Conservation (phyloP, 2,888 invertebrate species). For the Helicoverpa assulta region DNA sequence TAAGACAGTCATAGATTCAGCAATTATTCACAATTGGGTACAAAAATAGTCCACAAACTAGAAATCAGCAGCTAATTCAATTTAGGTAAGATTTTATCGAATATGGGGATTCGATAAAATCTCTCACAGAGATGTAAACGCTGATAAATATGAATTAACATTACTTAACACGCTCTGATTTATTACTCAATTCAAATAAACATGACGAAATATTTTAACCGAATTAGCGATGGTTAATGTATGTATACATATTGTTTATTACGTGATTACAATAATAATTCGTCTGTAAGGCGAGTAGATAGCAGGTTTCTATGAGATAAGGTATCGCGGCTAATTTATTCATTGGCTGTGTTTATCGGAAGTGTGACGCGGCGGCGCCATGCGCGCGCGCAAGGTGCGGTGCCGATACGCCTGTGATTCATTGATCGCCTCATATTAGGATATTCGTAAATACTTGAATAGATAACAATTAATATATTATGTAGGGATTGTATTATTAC, state of each 20-base stretch:
- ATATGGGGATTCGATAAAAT: too few species aligned
- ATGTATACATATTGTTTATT: constrained; percentile 17
- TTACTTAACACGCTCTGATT: neutral
- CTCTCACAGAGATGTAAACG: neutral
- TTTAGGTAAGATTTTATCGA: neutral
- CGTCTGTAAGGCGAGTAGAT: constrained; percentile 33
- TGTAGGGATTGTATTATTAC: constrained; percentile 4
- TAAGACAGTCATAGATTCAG: neutral
- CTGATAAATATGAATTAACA: neutral
- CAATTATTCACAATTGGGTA: too few species aligned
- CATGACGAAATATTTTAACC: constrained; percentile 27
- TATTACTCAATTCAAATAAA: constrained; percentile 11
- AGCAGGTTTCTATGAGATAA: constrained; percentile 36
- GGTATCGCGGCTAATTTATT: constrained; percentile 51
- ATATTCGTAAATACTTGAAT: constrained; percentile 28
- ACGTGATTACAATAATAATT: constrained; percentile 9
- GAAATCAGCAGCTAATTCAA: neutral
- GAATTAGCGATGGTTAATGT: constrained; percentile 9
- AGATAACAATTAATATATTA: constrained; percentile 34
- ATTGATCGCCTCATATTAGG: constrained; percentile 27
- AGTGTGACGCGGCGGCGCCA: constrained; percentile 48
- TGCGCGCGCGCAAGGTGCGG: constrained; percentile 27
- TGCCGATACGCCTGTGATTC: constrained; percentile 24
- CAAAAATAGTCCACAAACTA: too few species aligned
- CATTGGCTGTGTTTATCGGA: constrained; percentile 49